phyloP scores from a whole-genome alignment of 2,113 vertebrate species.

The Hippocampus comes region DNA sequence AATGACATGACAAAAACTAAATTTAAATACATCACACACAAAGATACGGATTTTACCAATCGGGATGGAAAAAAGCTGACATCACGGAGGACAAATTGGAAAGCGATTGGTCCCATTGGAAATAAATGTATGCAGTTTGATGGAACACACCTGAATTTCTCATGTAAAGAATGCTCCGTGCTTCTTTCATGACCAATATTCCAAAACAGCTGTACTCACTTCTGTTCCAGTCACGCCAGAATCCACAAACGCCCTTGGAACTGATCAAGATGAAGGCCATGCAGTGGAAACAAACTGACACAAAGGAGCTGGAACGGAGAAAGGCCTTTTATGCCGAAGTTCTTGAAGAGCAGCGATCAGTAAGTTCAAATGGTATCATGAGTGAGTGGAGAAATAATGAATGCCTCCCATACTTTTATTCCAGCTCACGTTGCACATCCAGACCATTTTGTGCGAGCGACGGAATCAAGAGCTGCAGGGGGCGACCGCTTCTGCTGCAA shows the following conservation, averaged over 20 bases:
- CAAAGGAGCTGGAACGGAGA: slow-evolving; percentile 28
- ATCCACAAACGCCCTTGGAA: slow-evolving; percentile 15
- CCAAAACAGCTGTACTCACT: neutral
- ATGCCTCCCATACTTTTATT: neutral
- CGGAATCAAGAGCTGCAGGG: slow-evolving; percentile 1
- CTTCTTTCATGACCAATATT: neutral
- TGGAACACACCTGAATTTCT: too few relatives aligned
- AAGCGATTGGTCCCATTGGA: too few relatives aligned
- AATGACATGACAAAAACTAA: too few relatives aligned
- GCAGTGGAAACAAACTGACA: slow-evolving; percentile 33
- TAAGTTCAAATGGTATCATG: slow-evolving; percentile 24
- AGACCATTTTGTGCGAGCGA: slow-evolving; percentile 41
- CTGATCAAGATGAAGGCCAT: slow-evolving; percentile 24
- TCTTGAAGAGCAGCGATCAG: slow-evolving; percentile 42
- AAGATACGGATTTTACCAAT: too few relatives aligned
- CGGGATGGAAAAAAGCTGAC: too few relatives aligned
- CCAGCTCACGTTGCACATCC: slow-evolving; percentile 51
- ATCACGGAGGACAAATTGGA: too few relatives aligned
- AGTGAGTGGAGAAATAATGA: neutral
- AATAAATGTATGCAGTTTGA: too few relatives aligned
- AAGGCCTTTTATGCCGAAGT: slow-evolving; percentile 28
- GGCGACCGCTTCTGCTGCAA: neutral
- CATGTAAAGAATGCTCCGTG: neutral
- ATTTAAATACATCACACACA: too few relatives aligned
- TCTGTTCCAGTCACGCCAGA: neutral